A percentile compares a stretch with the other conserved stretches of the same genome.
Evolutionary conservation across 2,113 vertebrate species (phyloP).

Genomic region (Macrotus californicus): DNA sequence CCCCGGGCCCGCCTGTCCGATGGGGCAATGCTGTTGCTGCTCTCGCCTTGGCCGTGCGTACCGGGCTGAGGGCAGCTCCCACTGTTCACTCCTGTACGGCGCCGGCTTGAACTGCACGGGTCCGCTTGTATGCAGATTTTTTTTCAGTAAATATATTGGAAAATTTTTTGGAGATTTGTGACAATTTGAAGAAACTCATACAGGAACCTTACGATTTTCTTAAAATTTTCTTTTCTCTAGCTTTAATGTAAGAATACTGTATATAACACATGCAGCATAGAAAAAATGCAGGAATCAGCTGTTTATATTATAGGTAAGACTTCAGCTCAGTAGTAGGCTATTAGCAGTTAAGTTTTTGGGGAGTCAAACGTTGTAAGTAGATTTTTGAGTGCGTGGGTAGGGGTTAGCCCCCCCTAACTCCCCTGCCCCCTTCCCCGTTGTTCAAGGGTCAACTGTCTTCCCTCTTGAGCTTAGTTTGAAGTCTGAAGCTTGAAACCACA

Average conservation of each 20-base stretch:
- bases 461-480: slow-evolving; percentile 10
- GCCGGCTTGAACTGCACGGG: not conserved
- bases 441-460: not conserved
- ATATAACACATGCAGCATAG: not conserved
- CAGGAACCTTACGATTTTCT: not conserved
- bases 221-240: not conserved
- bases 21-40: slow-evolving; percentile 91
- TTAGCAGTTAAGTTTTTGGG: not conserved
- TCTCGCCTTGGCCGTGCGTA: slow-evolving; percentile 97
- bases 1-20: slow-evolving; percentile 96
- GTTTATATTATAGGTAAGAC: not conserved
- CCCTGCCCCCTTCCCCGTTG: not conserved
- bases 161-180: not conserved
- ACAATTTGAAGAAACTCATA: not conserved
- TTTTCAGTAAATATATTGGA: not conserved
- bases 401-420: too few species aligned
- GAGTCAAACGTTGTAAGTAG: not conserved
- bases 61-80: slow-evolving; percentile 89
- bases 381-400: not conserved
- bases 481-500: not conserved
- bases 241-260: not conserved
- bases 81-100: slow-evolving; percentile 76
- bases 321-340: not conserved
- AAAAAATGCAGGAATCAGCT: not conserved
- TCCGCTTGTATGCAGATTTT: not conserved